A percentile compares a stretch with the other conserved stretches of the same genome.
Conservation (phyloP, 2,113 vertebrate genomes). For the Willisornis vidua region DNA sequence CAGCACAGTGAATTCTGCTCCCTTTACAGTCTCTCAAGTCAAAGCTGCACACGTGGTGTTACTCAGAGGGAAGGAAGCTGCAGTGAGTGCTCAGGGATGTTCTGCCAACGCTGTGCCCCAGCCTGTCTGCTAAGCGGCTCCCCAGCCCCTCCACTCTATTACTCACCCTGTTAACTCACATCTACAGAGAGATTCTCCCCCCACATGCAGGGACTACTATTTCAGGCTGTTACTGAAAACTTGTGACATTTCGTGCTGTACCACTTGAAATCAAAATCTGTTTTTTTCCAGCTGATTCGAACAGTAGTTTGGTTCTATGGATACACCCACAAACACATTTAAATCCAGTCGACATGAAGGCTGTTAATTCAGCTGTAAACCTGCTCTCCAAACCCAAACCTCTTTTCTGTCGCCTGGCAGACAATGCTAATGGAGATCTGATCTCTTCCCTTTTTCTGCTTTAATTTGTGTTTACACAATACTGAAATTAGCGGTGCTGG, state of each 20-base stretch:
- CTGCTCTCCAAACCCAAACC: background rate
- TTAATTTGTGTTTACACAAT: background rate
- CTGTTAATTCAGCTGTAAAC: background rate
- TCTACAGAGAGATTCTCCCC: background rate
- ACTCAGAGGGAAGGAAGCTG: background rate
- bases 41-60: background rate
- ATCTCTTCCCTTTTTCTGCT: background rate
- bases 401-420: background rate
- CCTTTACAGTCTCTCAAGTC: background rate
- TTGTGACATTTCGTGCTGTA: slow-evolving; percentile 38
- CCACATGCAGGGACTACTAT: background rate
- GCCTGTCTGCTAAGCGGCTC: background rate
- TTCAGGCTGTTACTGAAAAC: slow-evolving; percentile 17
- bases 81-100: background rate
- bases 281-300: slow-evolving; percentile 9
- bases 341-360: background rate
- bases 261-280: slow-evolving; percentile 8
- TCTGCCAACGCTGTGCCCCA: background rate
- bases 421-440: background rate
- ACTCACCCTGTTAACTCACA: background rate
- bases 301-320: background rate
- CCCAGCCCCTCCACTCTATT: background rate
- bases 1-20: background rate
- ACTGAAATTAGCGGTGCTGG: background rate
- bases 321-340: background rate